phyloP scores from a whole-genome alignment of 2,888 invertebrate species.

The Platypus cylindrus region DNA sequence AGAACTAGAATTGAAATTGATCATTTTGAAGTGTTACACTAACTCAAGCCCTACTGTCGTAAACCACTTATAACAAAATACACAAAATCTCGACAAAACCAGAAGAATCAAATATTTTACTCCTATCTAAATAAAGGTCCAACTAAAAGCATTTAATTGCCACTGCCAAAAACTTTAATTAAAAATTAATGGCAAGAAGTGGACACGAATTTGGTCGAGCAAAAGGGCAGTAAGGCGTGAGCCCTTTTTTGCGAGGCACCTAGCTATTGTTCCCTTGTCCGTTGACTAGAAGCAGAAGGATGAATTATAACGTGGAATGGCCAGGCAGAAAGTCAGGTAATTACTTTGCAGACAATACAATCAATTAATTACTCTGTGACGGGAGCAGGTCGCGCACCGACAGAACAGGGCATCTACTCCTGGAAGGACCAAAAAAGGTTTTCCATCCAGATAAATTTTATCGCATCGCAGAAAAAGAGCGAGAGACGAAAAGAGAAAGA shows the following conservation, averaged over 20 bases:
- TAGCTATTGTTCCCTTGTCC: conserved; percentile 30
- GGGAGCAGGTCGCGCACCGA: conserved; percentile 24
- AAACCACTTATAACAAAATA: too few species aligned
- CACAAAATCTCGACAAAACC: too few species aligned
- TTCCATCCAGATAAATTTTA: too few species aligned
- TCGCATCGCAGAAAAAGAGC: too few species aligned
- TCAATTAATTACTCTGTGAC: conserved; percentile 39
- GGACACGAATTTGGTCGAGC: conserved; percentile 15
- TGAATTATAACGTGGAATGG: conserved; percentile 31
- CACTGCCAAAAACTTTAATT: conserved; percentile 18
- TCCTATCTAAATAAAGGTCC: too few species aligned
- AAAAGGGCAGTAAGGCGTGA: conserved; percentile 17
- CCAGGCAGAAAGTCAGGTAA: conserved; percentile 36
- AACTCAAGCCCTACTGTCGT: too few species aligned
- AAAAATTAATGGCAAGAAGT: conserved; percentile 23
- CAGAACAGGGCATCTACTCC: conserved; percentile 9
- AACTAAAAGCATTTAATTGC: conserved; percentile 11
- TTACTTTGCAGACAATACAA: conserved; percentile 39
- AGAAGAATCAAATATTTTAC: too few species aligned
- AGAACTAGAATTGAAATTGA: too few species aligned
- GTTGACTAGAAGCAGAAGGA: conserved; percentile 34
- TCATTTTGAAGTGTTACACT: too few species aligned
- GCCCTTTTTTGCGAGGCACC: conserved; percentile 16
- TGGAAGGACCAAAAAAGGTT: conserved; percentile 1
- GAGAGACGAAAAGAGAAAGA: too few species aligned